These are phyloP conservation scores for Corydoras maculifer DNA, from an alignment of 2,113 vertebrate genomes.

Conservation along the genomic window DNA sequence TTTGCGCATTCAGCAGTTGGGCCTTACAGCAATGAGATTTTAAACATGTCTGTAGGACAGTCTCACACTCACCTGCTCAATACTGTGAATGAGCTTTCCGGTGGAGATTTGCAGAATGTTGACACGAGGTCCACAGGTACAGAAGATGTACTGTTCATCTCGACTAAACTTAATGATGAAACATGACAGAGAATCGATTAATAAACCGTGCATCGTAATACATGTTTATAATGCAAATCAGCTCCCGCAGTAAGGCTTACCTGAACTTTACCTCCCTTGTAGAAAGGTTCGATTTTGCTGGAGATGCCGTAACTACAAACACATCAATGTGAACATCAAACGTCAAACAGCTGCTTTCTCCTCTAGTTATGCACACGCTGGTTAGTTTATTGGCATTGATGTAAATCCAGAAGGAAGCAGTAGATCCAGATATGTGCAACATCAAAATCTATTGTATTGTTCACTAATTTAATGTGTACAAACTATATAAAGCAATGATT, in stretches of 20 bases:
- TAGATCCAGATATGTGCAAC: too few relatives aligned
- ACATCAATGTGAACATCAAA: neutral
- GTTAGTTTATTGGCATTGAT: too few relatives aligned
- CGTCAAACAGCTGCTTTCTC: too few relatives aligned
- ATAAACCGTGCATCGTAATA: too few relatives aligned
- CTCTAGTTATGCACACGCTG: too few relatives aligned
- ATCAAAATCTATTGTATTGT: too few relatives aligned
- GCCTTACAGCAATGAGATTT: too few relatives aligned
- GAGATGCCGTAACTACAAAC: slow-evolving; percentile 71
- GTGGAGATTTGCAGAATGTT: slow-evolving; percentile 80
- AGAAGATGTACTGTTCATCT: slow-evolving; percentile 83
- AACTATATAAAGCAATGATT: too few relatives aligned
- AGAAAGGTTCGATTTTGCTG: slow-evolving; percentile 88
- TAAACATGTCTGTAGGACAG: too few relatives aligned
- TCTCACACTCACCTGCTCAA: slow-evolving; percentile 77
- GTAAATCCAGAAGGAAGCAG: too few relatives aligned
- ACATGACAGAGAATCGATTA: neutral
- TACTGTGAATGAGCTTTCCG: slow-evolving; percentile 67
- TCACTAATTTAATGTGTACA: too few relatives aligned
- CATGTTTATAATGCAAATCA: neutral
- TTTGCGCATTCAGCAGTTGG: too few relatives aligned
- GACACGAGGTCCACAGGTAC: slow-evolving; percentile 76
- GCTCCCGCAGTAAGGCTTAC: slow-evolving; percentile 53
- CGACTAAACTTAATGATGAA: slow-evolving; percentile 68
- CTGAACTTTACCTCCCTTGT: slow-evolving; percentile 92